Conservation (phyloP, 2,797 vertebrate genomes). For the Delichon dasypus region DNA sequence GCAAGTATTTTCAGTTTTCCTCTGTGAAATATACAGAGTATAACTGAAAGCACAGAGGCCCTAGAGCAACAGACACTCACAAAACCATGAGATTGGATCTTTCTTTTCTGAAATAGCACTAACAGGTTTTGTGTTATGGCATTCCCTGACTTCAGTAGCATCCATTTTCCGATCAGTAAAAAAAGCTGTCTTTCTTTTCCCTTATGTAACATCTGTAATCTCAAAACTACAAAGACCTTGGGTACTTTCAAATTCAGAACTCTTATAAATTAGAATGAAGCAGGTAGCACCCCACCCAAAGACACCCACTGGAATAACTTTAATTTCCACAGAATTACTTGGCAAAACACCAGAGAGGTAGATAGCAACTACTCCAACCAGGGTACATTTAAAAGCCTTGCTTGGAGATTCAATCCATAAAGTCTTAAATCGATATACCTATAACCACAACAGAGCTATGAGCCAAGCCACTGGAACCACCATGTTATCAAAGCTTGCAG, state of each 20-base stretch:
- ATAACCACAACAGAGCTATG: neutral
- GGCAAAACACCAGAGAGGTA: neutral
- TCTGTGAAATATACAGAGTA: neutral
- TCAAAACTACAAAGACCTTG: neutral
- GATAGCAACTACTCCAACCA: neutral
- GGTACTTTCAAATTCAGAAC: neutral
- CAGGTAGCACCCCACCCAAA: neutral
- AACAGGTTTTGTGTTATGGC: neutral
- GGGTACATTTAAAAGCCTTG: neutral
- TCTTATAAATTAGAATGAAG: neutral
- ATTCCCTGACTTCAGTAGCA: neutral
- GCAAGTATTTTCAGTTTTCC: neutral
- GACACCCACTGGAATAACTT: neutral
- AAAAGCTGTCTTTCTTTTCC: neutral
- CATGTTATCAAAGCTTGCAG: conserved; percentile 55
- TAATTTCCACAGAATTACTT: neutral
- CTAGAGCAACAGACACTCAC: accelerated
- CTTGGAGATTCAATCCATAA: neutral
- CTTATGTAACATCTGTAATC: neutral
- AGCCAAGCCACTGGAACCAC: conserved; percentile 30
- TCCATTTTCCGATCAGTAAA: neutral
- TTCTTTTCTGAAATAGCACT: neutral
- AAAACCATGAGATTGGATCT: neutral
- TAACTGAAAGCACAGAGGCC: neutral
- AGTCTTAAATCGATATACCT: neutral